These are phyloP conservation scores for Manacus vitellinus DNA, from an alignment of 2,113 vertebrate genomes.

Conservation along the genomic window DNA sequence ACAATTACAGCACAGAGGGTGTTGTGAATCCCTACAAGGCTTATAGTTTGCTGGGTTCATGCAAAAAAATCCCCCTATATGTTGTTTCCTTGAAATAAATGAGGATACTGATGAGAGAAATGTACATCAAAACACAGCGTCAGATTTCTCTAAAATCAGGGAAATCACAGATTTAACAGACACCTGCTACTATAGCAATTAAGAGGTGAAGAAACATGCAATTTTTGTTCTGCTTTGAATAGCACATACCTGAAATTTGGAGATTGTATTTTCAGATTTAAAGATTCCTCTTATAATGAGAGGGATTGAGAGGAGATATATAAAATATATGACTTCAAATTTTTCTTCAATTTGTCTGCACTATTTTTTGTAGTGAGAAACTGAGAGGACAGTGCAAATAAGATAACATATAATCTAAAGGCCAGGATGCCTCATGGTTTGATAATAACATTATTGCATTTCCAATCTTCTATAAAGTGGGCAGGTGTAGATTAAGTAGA, in stretches of 20 bases:
- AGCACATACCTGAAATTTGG: background rate
- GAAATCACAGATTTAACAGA: background rate
- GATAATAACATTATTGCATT: background rate
- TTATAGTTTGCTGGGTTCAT: background rate
- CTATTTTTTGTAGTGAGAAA: background rate
- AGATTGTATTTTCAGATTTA: background rate
- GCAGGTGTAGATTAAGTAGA: background rate
- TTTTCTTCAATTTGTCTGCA: background rate
- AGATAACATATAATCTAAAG: background rate
- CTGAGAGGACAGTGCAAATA: background rate
- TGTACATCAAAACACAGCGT: background rate
- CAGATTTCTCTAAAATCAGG: background rate
- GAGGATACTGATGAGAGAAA: background rate
- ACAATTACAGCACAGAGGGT: background rate
- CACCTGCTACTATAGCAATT: background rate
- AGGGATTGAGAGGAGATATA: background rate
- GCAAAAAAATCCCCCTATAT: background rate
- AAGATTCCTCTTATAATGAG: background rate
- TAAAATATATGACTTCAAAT: background rate
- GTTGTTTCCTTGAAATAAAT: background rate
- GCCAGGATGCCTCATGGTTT: background rate
- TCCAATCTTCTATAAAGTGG: background rate
- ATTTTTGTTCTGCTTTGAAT: background rate
- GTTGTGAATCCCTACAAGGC: conserved; percentile 2
- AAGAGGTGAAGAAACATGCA: background rate